phyloP scores from a whole-genome alignment of 53 echinoderm and acorn worm species.

The Zoroaster sp. region DNA sequence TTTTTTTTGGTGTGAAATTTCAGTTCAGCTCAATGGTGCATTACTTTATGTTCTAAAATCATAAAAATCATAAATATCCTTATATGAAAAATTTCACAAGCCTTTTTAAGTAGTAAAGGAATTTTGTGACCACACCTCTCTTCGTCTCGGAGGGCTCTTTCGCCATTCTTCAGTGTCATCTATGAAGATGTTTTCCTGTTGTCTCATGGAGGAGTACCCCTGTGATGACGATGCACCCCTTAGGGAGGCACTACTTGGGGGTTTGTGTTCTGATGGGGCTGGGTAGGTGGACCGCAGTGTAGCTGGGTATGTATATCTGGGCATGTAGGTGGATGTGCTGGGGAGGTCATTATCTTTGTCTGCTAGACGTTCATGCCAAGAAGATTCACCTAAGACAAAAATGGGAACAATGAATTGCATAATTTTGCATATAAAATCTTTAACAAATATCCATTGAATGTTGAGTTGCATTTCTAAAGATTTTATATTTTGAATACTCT shows the following conservation, averaged over 20 bases:
- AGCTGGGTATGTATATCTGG: background rate
- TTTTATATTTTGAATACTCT: no score
- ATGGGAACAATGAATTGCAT: background rate
- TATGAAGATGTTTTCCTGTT: background rate
- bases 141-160: background rate
- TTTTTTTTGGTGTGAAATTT: no score
- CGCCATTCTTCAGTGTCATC: background rate
- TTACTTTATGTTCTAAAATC: no score
- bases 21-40: no score
- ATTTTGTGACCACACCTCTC: background rate
- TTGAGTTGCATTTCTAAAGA: no score
- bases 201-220: background rate
- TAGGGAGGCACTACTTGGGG: background rate
- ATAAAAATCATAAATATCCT: no score
- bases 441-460: background rate
- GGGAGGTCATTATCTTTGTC: background rate
- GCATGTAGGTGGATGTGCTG: background rate
- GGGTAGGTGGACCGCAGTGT: constrained; percentile 21
- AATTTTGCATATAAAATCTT: background rate
- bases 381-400: background rate
- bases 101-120: no score
- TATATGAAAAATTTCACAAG: no score
- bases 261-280: background rate
- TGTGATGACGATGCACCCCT: background rate
- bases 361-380: constrained; percentile 1